Conservation (phyloP, 1,140 invertebrate genomes). For the Neelides sp. region DNA sequence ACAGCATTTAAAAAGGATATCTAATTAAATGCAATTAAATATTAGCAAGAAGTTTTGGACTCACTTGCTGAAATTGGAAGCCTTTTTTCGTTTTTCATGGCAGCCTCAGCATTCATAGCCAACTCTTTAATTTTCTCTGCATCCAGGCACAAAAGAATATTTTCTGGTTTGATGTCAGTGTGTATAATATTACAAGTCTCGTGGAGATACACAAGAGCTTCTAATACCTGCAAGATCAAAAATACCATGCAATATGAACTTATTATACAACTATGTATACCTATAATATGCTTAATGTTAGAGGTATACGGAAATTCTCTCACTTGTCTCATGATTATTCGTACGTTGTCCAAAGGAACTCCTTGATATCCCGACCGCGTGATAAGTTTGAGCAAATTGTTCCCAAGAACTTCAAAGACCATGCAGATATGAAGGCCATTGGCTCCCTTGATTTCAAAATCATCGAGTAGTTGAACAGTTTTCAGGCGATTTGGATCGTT, state of each 20-base stretch:
- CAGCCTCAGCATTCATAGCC: slow-evolving; percentile 82
- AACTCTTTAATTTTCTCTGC: slow-evolving; percentile 73
- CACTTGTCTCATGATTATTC: slow-evolving; percentile 88
- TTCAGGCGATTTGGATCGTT: slow-evolving; percentile 80
- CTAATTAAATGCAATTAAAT: no score
- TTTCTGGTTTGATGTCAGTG: slow-evolving; percentile 99
- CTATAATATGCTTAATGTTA: no score
- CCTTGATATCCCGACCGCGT: slow-evolving; percentile 95
- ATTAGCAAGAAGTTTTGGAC: no score
- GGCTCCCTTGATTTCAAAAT: slow-evolving; percentile 93
- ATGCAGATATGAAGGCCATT: slow-evolving; percentile 94
- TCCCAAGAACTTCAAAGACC: slow-evolving; percentile 89
- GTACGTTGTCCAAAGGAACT: slow-evolving; percentile 87
- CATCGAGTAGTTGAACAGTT: slow-evolving; percentile 91
- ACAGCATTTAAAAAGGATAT: no score
- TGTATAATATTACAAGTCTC: slow-evolving; percentile 96
- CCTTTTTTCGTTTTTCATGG: no score
- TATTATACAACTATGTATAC: no score
- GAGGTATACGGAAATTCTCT: slow-evolving; percentile 18
- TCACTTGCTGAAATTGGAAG: no score
- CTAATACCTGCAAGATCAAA: no score
- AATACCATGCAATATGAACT: no score
- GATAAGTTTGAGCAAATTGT: slow-evolving; percentile 94
- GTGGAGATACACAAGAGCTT: slow-evolving; percentile 93
- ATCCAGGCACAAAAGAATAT: slow-evolving; percentile 86